A percentile compares a stretch with the other conserved stretches of the same genome.
These are phyloP conservation scores for Neria commutata DNA, from an alignment of 2,888 invertebrate genomes.

Conservation along the genomic window DNA sequence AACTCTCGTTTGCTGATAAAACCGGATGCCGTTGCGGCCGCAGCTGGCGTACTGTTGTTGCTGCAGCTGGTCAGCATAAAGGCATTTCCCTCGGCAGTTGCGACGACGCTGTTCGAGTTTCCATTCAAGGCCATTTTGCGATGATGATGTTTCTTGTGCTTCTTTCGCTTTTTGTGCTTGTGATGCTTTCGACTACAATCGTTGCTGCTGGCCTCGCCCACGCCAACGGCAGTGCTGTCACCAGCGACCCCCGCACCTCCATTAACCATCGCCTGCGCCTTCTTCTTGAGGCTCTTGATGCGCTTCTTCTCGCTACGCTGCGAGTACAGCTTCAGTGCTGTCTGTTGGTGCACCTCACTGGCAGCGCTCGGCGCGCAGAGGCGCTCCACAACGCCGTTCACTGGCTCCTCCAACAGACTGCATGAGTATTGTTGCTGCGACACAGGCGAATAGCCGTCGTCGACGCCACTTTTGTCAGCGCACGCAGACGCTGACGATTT, in stretches of 20 bases:
- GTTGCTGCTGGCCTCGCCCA: slow-evolving; percentile 12
- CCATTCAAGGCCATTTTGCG: too few relatives aligned
- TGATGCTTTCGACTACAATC: slow-evolving; percentile 67
- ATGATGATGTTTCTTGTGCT: slow-evolving; percentile 77
- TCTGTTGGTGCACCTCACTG: too few relatives aligned
- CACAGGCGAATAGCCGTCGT: too few relatives aligned
- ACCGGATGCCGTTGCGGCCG: slow-evolving; percentile 16
- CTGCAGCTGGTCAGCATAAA: slow-evolving; percentile 21
- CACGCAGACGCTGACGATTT: slow-evolving; percentile 36
- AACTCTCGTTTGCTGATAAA: slow-evolving; percentile 20
- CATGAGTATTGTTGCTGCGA: too few relatives aligned
- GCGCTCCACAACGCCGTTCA: too few relatives aligned
- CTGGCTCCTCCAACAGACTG: too few relatives aligned
- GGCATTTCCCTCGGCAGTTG: slow-evolving; percentile 22
- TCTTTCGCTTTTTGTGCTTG: slow-evolving; percentile 81
- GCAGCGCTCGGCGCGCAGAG: too few relatives aligned
- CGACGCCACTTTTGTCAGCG: slow-evolving; percentile 32
- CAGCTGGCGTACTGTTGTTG: slow-evolving; percentile 4
- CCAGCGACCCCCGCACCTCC: slow-evolving; percentile 15
- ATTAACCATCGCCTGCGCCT: slow-evolving; percentile 36
- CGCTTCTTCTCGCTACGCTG: slow-evolving; percentile 57
- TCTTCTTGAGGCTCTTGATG: slow-evolving; percentile 53
- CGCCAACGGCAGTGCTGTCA: slow-evolving; percentile 15
- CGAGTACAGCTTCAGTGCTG: slow-evolving; percentile 47
- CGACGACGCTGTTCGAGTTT: too few relatives aligned